phyloP scores from a whole-genome alignment of 2,797 vertebrate genomes.

The Hemibagrus guttatus region DNA sequence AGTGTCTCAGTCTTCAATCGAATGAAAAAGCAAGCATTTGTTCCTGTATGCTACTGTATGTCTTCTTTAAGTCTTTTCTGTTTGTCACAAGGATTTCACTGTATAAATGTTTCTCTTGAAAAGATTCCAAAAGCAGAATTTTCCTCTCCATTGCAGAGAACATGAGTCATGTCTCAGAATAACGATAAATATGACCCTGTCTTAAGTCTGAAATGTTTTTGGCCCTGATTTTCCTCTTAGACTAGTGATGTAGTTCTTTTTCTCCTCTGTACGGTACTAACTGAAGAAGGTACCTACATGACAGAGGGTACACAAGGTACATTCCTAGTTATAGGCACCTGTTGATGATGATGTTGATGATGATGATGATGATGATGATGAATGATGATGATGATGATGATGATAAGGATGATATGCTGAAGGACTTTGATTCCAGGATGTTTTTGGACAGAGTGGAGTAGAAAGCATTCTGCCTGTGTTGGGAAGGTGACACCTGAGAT shows the following conservation, averaged over 20 bases:
- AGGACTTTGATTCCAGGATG: constrained; percentile 63
- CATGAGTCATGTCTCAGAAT: background rate
- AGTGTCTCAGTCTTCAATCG: background rate
- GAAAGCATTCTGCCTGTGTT: constrained; percentile 73
- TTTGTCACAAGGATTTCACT: constrained; percentile 5
- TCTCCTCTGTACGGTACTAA: constrained; percentile 72
- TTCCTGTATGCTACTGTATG: constrained; percentile 32
- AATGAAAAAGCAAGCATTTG: background rate
- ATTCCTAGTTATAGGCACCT: constrained; percentile 54
- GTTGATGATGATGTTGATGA: constrained; percentile 27
- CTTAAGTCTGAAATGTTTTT: constrained; percentile 14
- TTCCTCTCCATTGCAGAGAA: background rate
- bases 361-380: constrained; percentile 7
- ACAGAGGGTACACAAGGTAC: constrained; percentile 61
- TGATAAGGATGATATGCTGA: constrained; percentile 41
- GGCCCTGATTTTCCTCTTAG: constrained; percentile 31
- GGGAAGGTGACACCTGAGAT: constrained; percentile 62
- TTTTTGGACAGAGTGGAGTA: constrained; percentile 72
- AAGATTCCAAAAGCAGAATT: constrained; percentile 23
- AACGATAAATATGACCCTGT: background rate
- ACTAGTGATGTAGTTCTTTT: constrained; percentile 61
- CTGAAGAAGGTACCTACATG: constrained; percentile 59
- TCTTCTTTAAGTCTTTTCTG: background rate
- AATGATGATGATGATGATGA: constrained; percentile 35
- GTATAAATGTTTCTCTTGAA: constrained; percentile 16